Base-by-base conservation (phyloP, 2,888 invertebrate species). In the Pocota personata region DNA sequence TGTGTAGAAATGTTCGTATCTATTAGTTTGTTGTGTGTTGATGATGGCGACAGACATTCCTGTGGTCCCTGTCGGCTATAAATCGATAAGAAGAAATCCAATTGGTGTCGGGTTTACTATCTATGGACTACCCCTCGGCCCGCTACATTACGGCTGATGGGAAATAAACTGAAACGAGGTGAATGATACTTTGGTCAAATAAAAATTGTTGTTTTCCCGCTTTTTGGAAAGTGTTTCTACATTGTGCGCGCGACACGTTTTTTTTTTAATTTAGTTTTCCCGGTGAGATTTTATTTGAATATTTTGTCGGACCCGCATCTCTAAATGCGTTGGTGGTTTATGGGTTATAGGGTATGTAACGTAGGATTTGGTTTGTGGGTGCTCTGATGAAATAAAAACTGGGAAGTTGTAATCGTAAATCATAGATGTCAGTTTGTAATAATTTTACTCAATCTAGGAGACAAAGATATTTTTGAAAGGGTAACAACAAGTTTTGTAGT, bases 1-100 rank as follows among this genome's bases (percentile, higher is more conserved):
- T 52, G 16, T 27, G 43, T 24, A 62, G 40, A 50, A 30, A 73
- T 73, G 16, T 52, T 40, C 14, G 27, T 60, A 50, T 60, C 24
- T 50, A 60, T 19, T 27, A 10, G 24, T 24, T 14, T 19, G 43
- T 46, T 46, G 14, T 12, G 30, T 21, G 16, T 40, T 8, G 50
- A 52, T 8, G 50, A 52, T 27, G 16, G 40, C 2, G 72, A 27
- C 14, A n/a, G 37, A 21, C 46, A 40, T 67, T 67, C 67, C 52
- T 40, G 21, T 37, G 58, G 58, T 7, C 37, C 35, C 10, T 21
- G 32, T 50, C n/a, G 50, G 21, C 21, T 43, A 64, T 66, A 75
- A 66, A 57, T 66, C 69, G 77, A 77, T 77, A 76, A 66, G 76
- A 73, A 35, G 40, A 30, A 52, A 43, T 40, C 40, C 40, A 52